phyloP scores from a whole-genome alignment of 2,113 vertebrate genomes.

The Rhinoderma darwinii region DNA sequence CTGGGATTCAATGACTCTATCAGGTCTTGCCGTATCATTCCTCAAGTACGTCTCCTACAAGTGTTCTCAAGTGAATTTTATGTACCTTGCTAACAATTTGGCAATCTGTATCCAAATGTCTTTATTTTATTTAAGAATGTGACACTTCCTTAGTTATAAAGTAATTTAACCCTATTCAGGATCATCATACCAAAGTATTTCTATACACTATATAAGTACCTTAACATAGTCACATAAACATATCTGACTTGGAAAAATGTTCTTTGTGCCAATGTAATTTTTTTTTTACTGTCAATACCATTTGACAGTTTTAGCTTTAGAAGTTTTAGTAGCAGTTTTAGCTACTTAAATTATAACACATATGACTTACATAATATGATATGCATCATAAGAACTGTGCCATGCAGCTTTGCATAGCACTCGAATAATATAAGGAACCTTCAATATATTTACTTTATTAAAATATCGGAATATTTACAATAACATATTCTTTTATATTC shows the following conservation, averaged over 20 bases:
- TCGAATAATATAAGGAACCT: not conserved
- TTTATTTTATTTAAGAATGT: not conserved
- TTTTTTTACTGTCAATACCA: not conserved
- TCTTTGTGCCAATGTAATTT: too few relatives aligned
- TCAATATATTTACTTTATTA: too few relatives aligned
- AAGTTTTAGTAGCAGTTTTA: too few relatives aligned
- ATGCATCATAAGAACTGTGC: not conserved
- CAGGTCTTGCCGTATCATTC: slow-evolving; percentile 55
- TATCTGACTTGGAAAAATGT: not conserved
- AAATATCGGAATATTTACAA: not conserved
- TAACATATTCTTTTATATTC: slow-evolving; percentile 46
- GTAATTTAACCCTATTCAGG: too few relatives aligned
- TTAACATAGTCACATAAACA: not conserved
- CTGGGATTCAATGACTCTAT: slow-evolving; percentile 53
- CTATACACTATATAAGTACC: not conserved
- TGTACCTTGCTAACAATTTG: not conserved
- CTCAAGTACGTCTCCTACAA: slow-evolving; percentile 11
- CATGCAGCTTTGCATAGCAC: not conserved
- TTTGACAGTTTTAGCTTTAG: not conserved
- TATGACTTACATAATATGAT: not conserved
- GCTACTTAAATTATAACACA: not conserved
- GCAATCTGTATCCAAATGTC: not conserved
- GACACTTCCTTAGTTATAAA: not conserved
- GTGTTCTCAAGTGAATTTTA: not conserved
- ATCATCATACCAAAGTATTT: not conserved